Percentiles rank a stretch among this genome's conserved stretches.
These are phyloP conservation scores for Phalloptychus januarius DNA, from an alignment of 2,797 vertebrate genomes.

Conservation along the genomic window DNA sequence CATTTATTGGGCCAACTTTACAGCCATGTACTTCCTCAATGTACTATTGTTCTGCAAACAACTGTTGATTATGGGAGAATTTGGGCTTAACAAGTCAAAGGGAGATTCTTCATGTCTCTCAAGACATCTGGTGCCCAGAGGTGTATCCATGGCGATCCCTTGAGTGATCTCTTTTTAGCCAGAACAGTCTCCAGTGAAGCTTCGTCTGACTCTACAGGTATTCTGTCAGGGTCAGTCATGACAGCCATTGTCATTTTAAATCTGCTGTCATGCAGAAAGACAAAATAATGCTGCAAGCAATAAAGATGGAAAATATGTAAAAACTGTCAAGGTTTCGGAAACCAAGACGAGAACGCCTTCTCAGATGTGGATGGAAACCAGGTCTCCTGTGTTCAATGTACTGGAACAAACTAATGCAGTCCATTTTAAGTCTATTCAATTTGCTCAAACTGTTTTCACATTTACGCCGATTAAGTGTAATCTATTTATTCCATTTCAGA, in stretches of 20 bases:
- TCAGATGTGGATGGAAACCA: neutral
- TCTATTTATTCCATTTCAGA: neutral
- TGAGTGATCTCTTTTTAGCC: neutral
- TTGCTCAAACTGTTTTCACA: neutral
- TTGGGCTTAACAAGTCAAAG: neutral
- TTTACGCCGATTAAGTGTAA: neutral
- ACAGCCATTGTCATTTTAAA: neutral
- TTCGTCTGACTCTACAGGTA: neutral
- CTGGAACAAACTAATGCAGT: neutral
- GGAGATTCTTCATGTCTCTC: neutral
- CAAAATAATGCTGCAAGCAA: neutral
- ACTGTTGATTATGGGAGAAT: neutral
- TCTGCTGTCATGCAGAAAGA: neutral
- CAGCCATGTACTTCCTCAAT: too few relatives aligned
- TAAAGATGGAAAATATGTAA: neutral
- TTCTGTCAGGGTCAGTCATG: neutral
- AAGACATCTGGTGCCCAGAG: neutral
- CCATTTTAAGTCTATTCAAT: neutral
- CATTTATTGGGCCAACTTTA: too few relatives aligned
- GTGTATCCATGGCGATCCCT: neutral
- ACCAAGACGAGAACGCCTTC: neutral
- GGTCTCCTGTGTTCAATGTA: neutral
- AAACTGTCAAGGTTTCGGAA: neutral
- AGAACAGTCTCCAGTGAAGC: neutral
- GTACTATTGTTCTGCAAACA: too few relatives aligned